phyloP scores from a whole-genome alignment of 2,113 vertebrate species.

The Chaetodon auriga region DNA sequence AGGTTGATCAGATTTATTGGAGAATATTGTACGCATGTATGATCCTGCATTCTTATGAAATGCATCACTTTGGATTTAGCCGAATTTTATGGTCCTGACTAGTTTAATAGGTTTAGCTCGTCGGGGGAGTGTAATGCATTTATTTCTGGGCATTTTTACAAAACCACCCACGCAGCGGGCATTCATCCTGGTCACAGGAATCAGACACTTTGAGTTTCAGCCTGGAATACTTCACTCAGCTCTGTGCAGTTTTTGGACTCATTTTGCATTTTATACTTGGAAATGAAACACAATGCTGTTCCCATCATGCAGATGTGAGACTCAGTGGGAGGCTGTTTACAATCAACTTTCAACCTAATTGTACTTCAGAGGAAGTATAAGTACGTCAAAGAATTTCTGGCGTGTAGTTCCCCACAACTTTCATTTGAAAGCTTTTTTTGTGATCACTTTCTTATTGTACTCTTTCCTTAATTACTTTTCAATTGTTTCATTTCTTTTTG shows the following conservation, averaged over 20 bases:
- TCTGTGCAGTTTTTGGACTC: slow-evolving; percentile 16
- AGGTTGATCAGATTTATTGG: too few species aligned
- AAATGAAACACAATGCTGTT: slow-evolving; percentile 22
- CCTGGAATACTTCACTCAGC: slow-evolving; percentile 22
- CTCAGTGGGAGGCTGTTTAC: slow-evolving; percentile 26
- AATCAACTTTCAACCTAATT: slow-evolving; percentile 37
- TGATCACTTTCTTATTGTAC: background rate
- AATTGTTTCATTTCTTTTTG: background rate
- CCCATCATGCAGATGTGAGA: slow-evolving; percentile 12
- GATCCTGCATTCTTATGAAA: background rate
- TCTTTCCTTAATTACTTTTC: background rate
- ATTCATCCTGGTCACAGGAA: slow-evolving; percentile 22
- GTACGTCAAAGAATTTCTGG: slow-evolving; percentile 15
- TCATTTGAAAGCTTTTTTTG: slow-evolving; percentile 19
- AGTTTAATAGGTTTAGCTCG: slow-evolving; percentile 51
- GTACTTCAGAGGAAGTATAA: background rate
- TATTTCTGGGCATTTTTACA: slow-evolving; percentile 33
- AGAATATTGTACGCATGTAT: too few species aligned
- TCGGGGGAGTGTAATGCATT: slow-evolving; percentile 14
- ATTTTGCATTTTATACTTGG: slow-evolving; percentile 15
- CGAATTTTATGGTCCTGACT: slow-evolving; percentile 28
- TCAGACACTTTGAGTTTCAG: slow-evolving; percentile 14
- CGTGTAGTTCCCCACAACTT: background rate
- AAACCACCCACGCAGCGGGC: slow-evolving; percentile 36
- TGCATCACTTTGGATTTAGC: slow-evolving; percentile 13